Percentiles rank a stretch among this genome's conserved stretches.
These are phyloP conservation scores for Pogonocherus hispidulus DNA, from an alignment of 2,888 invertebrate genomes.

Conservation along the genomic window DNA sequence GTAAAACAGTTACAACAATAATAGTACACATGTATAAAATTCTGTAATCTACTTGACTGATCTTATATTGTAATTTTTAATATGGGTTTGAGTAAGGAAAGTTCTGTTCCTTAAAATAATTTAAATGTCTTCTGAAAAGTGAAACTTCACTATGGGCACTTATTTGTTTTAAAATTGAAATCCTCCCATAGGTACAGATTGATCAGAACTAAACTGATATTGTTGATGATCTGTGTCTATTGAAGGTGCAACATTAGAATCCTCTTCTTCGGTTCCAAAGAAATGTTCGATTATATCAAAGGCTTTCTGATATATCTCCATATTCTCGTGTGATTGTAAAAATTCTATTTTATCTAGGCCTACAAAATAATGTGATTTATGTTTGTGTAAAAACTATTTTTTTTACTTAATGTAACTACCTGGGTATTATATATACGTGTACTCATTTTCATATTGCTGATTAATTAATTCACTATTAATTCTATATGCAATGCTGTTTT, in stretches of 20 bases:
- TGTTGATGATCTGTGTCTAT: conserved; percentile 81
- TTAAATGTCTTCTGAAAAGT: conserved; percentile 31
- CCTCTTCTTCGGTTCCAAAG: conserved; percentile 93
- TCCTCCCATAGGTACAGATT: conserved; percentile 82
- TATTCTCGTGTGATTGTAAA: conserved; percentile 95
- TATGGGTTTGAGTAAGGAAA: conserved; percentile 30
- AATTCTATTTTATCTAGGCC: conserved; percentile 98
- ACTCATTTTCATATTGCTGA: no score
- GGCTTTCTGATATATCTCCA: conserved; percentile 97
- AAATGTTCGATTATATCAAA: conserved; percentile 97
- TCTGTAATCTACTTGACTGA: conserved; percentile 40
- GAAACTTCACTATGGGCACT: conserved; percentile 45
- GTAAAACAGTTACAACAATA: conserved; percentile 23
- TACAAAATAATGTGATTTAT: conserved; percentile 63
- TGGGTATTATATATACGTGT: no score
- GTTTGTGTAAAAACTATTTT: no score
- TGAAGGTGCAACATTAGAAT: conserved; percentile 82
- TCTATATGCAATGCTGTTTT: no score
- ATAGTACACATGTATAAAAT: conserved; percentile 54
- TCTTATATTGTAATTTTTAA: conserved; percentile 32
- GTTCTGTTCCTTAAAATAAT: conserved; percentile 36
- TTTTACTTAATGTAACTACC: no score
- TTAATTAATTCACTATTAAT: no score
- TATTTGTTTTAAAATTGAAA: conserved; percentile 79
- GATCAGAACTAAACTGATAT: conserved; percentile 80